phyloP scores from a whole-genome alignment of 2,113 vertebrate species.

The Pseudolaguvia tuberculata region DNA sequence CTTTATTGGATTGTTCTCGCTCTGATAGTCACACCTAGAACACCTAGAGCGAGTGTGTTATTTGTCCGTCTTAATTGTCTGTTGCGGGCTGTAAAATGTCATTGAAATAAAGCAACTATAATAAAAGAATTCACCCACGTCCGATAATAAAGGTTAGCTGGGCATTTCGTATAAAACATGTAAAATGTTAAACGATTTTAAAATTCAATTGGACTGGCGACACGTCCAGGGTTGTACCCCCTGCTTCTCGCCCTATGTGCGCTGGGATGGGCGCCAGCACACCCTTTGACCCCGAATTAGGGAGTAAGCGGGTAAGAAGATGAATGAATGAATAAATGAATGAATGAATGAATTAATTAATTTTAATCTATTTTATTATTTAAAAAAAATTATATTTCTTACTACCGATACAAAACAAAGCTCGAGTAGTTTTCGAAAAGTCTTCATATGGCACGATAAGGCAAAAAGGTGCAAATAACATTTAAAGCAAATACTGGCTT shows the following conservation, averaged over 20 bases:
- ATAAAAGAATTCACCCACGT: conserved; percentile 56
- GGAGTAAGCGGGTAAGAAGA: too few species aligned
- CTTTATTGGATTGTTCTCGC: conserved; percentile 62
- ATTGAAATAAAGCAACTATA: conserved; percentile 60
- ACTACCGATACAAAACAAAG: neutral
- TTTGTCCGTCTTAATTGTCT: conserved; percentile 67
- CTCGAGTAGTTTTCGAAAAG: neutral
- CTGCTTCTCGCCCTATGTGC: too few species aligned
- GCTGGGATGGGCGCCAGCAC: too few species aligned
- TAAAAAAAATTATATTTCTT: neutral
- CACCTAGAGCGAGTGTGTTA: conserved; percentile 62
- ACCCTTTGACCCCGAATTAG: too few species aligned
- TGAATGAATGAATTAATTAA: too few species aligned
- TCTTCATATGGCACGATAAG: neutral
- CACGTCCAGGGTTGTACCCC: too few species aligned
- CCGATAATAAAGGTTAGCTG: conserved; percentile 37
- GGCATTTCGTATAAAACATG: conserved; percentile 37
- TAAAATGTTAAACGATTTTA: conserved; percentile 30
- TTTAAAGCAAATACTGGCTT: too few species aligned
- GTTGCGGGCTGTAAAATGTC: conserved; percentile 59
- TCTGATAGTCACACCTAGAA: conserved; percentile 57
- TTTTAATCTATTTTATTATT: too few species aligned
- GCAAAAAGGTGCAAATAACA: too few species aligned
- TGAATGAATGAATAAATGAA: too few species aligned
- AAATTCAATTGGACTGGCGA: conserved; percentile 20